Conservation (phyloP, 2,888 invertebrate genomes). For the Lasioglossum villosulum region DNA sequence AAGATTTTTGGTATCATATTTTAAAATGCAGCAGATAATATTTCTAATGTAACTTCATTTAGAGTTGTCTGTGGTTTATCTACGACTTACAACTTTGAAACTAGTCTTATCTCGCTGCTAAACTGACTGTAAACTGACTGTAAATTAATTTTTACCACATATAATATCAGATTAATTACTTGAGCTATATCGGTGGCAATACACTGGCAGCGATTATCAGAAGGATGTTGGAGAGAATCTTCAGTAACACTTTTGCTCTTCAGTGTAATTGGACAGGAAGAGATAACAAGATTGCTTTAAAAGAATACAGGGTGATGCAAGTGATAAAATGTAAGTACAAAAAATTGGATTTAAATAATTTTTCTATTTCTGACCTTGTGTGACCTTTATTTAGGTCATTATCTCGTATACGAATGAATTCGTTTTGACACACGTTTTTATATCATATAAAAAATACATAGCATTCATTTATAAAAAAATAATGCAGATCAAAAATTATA, state of each 20-base stretch:
- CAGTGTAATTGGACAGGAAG: slow-evolving; percentile 5
- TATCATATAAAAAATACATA: no score
- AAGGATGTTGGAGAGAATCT: background rate
- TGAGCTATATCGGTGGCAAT: slow-evolving; percentile 2
- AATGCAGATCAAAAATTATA: no score
- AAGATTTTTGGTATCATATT: no score
- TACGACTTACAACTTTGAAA: background rate
- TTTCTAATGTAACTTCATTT: no score
- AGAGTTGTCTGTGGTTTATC: no score
- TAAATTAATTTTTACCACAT: background rate
- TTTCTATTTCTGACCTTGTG: no score
- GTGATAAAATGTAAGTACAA: slow-evolving; percentile 2
- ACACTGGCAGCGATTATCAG: background rate
- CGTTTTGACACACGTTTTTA: no score
- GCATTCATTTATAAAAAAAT: no score
- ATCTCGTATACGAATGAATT: no score
- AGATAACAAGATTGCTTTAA: background rate
- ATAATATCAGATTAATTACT: slow-evolving; percentile 3
- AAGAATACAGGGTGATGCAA: background rate
- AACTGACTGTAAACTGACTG: background rate
- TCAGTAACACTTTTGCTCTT: background rate
- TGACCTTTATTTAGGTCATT: no score
- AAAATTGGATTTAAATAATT: background rate
- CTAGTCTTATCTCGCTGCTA: background rate
- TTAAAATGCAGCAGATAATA: no score